Conservation (phyloP, 2,797 vertebrate species). For the Onychomys leucogaster region DNA sequence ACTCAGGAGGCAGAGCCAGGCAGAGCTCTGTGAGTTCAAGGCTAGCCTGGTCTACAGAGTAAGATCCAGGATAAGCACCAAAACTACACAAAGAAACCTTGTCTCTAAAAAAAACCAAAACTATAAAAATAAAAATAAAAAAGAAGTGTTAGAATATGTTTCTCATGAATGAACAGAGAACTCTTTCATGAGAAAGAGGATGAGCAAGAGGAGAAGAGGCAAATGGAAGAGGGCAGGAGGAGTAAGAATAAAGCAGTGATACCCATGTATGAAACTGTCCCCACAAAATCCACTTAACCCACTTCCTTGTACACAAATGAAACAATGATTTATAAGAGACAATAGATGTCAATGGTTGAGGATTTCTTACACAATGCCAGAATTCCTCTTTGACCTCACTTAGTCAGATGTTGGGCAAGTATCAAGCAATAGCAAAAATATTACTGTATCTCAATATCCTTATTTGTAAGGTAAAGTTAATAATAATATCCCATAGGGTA, state of each 20-base stretch:
- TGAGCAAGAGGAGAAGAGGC: neutral
- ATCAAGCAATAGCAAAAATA: constrained; percentile 21
- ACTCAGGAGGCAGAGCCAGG: no score
- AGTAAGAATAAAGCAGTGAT: neutral
- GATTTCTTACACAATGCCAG: neutral
- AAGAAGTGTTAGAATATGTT: neutral
- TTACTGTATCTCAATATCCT: neutral
- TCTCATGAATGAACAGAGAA: neutral
- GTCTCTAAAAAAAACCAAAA: no score
- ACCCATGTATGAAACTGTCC: neutral
- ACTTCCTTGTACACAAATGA: neutral
- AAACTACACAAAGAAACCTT: no score
- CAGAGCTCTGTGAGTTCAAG: no score
- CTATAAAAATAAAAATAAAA: no score
- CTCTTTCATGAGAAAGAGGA: neutral
- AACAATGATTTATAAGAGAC: neutral
- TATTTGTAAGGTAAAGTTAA: constrained; percentile 5
- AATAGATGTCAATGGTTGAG: neutral
- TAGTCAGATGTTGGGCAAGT: neutral
- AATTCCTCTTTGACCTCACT: constrained; percentile 16
- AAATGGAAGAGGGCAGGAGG: neutral
- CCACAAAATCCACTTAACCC: neutral
- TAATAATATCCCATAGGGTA: neutral
- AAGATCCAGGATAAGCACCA: no score
- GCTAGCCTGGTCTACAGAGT: no score